Conservation (phyloP, 2,113 vertebrate genomes). For the Ranitomeya imitator region DNA sequence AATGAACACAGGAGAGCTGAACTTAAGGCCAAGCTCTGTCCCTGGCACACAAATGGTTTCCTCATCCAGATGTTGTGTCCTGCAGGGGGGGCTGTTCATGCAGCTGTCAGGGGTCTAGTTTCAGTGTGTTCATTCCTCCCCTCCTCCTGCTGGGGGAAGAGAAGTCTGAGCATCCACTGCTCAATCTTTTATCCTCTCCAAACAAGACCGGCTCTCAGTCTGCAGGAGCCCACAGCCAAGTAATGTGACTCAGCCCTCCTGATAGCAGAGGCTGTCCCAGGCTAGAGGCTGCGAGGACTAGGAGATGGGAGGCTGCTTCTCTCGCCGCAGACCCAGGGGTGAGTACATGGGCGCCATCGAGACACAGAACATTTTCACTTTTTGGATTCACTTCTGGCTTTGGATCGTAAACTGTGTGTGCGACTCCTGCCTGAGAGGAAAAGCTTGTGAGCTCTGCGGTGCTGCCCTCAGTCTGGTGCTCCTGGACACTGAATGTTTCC, state of each 20-base stretch:
- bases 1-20: neutral
- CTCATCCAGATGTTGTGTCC: slow-evolving; percentile 40
- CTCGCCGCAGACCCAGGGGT: slow-evolving; percentile 31
- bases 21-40: neutral
- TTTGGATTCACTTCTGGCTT: no score
- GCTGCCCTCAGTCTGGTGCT: no score
- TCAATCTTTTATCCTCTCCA: slow-evolving; percentile 13
- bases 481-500: no score
- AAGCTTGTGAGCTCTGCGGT: neutral
- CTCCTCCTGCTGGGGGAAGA: slow-evolving; percentile 25
- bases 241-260: slow-evolving; percentile 52
- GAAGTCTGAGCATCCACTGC: slow-evolving; percentile 40
- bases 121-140: neutral
- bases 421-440: no score
- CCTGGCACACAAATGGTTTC: slow-evolving; percentile 18
- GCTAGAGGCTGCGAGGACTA: slow-evolving; percentile 3
- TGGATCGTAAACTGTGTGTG: no score
- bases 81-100: slow-evolving; percentile 16
- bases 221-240: slow-evolving; percentile 18
- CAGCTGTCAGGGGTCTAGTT: slow-evolving; percentile 41
- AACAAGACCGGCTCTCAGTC: slow-evolving; percentile 28
- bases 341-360: neutral
- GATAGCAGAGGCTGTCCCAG: slow-evolving; percentile 19
- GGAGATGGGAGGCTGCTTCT: slow-evolving; percentile 55
- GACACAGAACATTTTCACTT: neutral